Base-by-base conservation (phyloP, 2,888 invertebrate species). In the Eumacrocentrus americanus region DNA sequence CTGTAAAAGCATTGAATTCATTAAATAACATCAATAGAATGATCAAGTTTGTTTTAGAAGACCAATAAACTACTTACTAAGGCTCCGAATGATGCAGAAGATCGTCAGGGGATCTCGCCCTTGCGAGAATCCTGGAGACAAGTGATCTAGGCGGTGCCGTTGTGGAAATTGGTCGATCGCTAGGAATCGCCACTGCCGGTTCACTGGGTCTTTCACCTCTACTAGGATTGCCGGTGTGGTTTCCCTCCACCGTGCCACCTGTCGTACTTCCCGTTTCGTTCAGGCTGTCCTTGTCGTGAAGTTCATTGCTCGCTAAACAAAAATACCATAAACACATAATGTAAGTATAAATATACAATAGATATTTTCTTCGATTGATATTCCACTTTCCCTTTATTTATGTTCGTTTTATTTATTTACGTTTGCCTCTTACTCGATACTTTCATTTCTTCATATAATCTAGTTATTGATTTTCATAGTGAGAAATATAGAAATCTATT, bases 221-320 rank as follows among this genome's bases (percentile, higher is more conserved):
- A 59, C 64, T 63, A 62, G 63, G 63, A 62, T 60, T 63, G 18
- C 76, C 72, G 11, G 72, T 69, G 51, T 77, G 74, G 61, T 70
- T 70, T 60, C 74, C 75, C 70, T 79, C 78, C 72, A 73, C 76
- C 60, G 72, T 75, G 67, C 74, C 75, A 61, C 76, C 80, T 62
- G 79, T 75, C 60, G 76, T 77, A 58, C 81, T 81, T 65, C 78
- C 79, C 58, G 81, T 81, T 61, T 82, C 82, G 77, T 83, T 83
- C 73, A 83, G 70, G 64, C 83, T 83, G 70, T 83, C 83, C 66
- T 80, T 81, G 64, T 83, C 83, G 53, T 81, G 81, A 51, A 81
- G 80, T 64, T 83, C 83, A 74, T 81, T 81, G 73, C 77, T 81
- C 66, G 76, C 82, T 83, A 76, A 6, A 76, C 70, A 62, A 58